phyloP scores from a whole-genome alignment of 1,140 invertebrate species.

The Andricus grossulariae region DNA sequence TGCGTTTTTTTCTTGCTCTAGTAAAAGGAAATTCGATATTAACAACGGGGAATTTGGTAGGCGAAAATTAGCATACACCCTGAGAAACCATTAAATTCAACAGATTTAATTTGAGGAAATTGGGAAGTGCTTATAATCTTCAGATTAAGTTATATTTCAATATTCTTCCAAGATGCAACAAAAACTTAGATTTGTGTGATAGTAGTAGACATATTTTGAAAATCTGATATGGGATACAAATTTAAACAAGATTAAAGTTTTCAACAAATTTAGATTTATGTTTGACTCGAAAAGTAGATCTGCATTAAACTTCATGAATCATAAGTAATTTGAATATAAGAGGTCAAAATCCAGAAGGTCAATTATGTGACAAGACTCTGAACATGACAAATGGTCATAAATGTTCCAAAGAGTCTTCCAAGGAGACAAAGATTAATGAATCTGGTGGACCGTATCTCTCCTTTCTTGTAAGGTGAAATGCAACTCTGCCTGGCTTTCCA shows the following conservation, averaged over 20 bases:
- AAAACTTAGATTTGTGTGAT: neutral
- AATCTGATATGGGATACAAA: neutral
- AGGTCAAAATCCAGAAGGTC: constrained; percentile 10
- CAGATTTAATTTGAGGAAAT: too few relatives aligned
- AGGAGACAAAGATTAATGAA: constrained; percentile 12
- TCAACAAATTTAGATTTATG: neutral
- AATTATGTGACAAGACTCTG: neutral
- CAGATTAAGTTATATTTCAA: too few relatives aligned
- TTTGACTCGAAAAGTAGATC: neutral
- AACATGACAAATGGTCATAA: constrained; percentile 4
- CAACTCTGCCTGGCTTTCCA: constrained; percentile 35
- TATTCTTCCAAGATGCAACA: too few relatives aligned
- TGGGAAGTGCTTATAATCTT: too few relatives aligned
- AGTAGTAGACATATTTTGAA: neutral
- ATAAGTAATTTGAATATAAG: constrained; percentile 16
- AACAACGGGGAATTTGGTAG: too few relatives aligned
- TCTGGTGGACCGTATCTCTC: constrained; percentile 43
- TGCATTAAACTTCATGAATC: neutral
- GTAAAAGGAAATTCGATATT: too few relatives aligned
- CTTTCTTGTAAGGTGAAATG: constrained; percentile 42
- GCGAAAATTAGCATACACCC: too few relatives aligned
- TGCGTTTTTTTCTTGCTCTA: too few relatives aligned
- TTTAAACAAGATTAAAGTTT: neutral
- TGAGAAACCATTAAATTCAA: too few relatives aligned
- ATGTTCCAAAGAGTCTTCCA: neutral